Evolutionary conservation across 2,888 invertebrate genomes (phyloP).

Genomic region (Carcina quercana): DNA sequence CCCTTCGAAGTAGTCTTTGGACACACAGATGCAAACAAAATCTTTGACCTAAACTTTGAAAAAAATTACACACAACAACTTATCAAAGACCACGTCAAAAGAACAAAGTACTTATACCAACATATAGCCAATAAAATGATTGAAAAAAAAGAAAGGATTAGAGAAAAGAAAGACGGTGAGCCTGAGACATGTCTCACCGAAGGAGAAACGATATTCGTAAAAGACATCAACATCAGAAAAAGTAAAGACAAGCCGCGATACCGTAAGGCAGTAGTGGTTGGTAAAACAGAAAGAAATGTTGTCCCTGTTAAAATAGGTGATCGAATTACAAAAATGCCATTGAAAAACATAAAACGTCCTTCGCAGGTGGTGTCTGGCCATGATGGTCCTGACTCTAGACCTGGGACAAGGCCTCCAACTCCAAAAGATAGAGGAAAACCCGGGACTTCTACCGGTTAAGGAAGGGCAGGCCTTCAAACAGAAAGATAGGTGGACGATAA

Average conservation of each 20-base stretch:
- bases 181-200: slow-evolving; percentile 8
- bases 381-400: not conserved
- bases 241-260: slow-evolving; percentile 10
- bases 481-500: slow-evolving; percentile 3
- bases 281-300: slow-evolving; percentile 6
- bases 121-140: slow-evolving; percentile 1
- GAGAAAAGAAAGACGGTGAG: slow-evolving; percentile 10
- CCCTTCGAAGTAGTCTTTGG: slow-evolving; percentile 10
- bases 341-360: slow-evolving; percentile 14
- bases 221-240: slow-evolving; percentile 7
- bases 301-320: slow-evolving; percentile 4
- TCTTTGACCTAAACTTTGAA: slow-evolving; percentile 3
- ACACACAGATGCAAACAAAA: slow-evolving; percentile 2
- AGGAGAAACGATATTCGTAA: slow-evolving; percentile 11
- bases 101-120: slow-evolving; percentile 10
- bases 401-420: slow-evolving; percentile 4
- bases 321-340: slow-evolving; percentile 5
- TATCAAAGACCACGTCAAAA: slow-evolving; percentile 8
- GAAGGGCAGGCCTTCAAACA: slow-evolving; percentile 1
- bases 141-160: slow-evolving; percentile 14
- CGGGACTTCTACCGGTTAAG: slow-evolving; percentile 5
- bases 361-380: slow-evolving; percentile 2
- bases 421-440: slow-evolving; percentile 1
- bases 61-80: slow-evolving; percentile 7
- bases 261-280: slow-evolving; percentile 7